Evolutionary conservation across 1,140 invertebrate species (phyloP).

Genomic region (Trichonephila inaurata): DNA sequence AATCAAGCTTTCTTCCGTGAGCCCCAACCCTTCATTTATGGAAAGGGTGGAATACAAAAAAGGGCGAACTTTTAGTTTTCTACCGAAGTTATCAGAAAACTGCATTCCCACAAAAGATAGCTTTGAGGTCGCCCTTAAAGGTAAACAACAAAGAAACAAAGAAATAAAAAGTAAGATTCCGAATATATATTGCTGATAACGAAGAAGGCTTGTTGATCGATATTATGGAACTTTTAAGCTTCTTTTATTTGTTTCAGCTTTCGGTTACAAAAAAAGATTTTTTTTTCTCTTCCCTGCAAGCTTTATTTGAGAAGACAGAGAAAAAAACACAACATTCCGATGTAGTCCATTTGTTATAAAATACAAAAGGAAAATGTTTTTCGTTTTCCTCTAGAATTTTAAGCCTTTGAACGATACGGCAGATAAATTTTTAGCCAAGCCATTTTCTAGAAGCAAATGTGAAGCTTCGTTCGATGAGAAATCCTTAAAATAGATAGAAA

Average conservation of each 20-base stretch:
- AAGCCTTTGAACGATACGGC: slow-evolving; percentile 26
- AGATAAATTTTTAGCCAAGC: slow-evolving; percentile 43
- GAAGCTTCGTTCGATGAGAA: slow-evolving; percentile 10
- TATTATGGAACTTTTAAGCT: slow-evolving; percentile 73
- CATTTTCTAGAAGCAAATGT: slow-evolving; percentile 27
- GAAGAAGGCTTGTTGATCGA: slow-evolving; percentile 62
- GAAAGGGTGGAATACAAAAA: neutral
- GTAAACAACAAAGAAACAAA: slow-evolving; percentile 53
- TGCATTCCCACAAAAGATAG: slow-evolving; percentile 38
- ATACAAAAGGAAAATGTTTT: slow-evolving; percentile 57
- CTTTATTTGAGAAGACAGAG: neutral
- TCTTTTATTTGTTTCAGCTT: slow-evolving; percentile 52
- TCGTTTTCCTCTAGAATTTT: slow-evolving; percentile 28
- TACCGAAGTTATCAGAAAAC: slow-evolving; percentile 58
- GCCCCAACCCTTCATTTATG: neutral
- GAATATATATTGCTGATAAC: slow-evolving; percentile 76
- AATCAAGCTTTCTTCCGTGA: neutral
- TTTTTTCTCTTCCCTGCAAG: neutral
- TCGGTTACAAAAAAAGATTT: slow-evolving; percentile 1
- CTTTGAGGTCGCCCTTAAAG: slow-evolving; percentile 27
- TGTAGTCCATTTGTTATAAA: slow-evolving; percentile 62
- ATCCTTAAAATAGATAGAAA: slow-evolving; percentile 47
- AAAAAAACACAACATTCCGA: slow-evolving; percentile 11
- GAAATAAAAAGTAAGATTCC: slow-evolving; percentile 49
- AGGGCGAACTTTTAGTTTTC: slow-evolving; percentile 3